Conservation (phyloP, 2,113 vertebrate genomes). For the Dicerorhinus sumatrensis region DNA sequence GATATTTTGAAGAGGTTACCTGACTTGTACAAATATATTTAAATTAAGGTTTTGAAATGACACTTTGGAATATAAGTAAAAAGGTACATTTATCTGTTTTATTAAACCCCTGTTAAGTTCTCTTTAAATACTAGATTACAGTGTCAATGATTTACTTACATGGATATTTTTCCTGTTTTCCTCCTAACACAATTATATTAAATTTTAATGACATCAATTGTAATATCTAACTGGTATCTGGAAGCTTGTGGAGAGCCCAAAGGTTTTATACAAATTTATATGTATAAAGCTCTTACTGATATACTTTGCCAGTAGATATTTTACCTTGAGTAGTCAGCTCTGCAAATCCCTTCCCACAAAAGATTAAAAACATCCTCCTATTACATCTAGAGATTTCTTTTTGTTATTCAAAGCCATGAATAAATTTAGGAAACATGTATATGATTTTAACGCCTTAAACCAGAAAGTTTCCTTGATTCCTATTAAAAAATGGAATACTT, state of each 20-base stretch:
- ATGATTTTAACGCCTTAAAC: constrained; percentile 92
- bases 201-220: constrained; percentile 90
- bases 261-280: constrained; percentile 92
- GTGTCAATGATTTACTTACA: constrained; percentile 89
- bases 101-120: constrained; percentile 83
- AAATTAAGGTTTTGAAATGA: constrained; percentile 80
- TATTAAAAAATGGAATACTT: constrained; percentile 91
- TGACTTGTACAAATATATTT: constrained; percentile 83
- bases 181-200: constrained; percentile 89
- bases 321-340: constrained; percentile 90
- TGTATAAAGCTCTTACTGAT: constrained; percentile 90
- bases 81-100: constrained; percentile 82
- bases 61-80: constrained; percentile 73
- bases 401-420: constrained; percentile 94
- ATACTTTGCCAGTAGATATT: constrained; percentile 91
- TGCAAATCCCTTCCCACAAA: constrained; percentile 91
- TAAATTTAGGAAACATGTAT: constrained; percentile 91
- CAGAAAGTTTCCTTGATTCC: constrained; percentile 89
- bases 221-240: constrained; percentile 89
- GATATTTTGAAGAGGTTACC: constrained; percentile 75
- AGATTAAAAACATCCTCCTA: constrained; percentile 92
- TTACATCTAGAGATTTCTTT: constrained; percentile 92
- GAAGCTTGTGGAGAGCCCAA: constrained; percentile 88
- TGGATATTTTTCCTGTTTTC: constrained; percentile 87
- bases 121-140: constrained; percentile 86